These are phyloP conservation scores for Brachypteracias leptosomus DNA, from an alignment of 2,113 vertebrate genomes.

Conservation along the genomic window DNA sequence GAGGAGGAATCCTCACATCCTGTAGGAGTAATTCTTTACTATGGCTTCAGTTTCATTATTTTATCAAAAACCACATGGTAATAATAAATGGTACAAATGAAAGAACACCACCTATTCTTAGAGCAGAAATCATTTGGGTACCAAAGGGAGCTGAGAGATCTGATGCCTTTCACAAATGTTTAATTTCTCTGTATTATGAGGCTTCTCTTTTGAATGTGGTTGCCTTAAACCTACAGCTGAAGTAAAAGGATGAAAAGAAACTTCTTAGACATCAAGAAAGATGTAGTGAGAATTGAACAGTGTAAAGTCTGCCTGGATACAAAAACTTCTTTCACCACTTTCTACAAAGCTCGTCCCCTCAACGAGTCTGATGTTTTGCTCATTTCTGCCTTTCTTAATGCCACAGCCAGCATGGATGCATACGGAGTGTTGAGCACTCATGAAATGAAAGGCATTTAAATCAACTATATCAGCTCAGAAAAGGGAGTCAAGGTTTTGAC, in stretches of 20 bases:
- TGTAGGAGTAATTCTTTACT: neutral
- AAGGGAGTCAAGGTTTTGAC: neutral
- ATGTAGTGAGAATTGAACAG: neutral
- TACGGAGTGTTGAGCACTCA: neutral
- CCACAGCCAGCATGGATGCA: neutral
- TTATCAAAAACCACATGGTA: neutral
- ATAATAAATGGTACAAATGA: neutral
- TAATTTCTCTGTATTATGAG: neutral
- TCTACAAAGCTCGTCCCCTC: neutral
- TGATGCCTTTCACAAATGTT: neutral
- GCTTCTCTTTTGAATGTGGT: conserved; percentile 1
- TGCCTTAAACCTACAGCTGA: neutral
- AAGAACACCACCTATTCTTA: neutral
- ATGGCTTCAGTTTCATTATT: neutral
- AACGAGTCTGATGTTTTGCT: neutral
- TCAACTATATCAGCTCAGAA: neutral
- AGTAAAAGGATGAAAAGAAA: neutral
- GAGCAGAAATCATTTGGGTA: neutral
- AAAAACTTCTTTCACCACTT: neutral
- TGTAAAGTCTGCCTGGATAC: neutral
- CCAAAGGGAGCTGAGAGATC: neutral
- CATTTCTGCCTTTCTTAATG: neutral
- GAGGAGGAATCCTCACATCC: neutral
- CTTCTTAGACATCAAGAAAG: neutral
- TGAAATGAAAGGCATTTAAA: neutral